Evolutionary conservation across 2,797 vertebrate species (phyloP).

Genomic region (Rhinella marina): DNA sequence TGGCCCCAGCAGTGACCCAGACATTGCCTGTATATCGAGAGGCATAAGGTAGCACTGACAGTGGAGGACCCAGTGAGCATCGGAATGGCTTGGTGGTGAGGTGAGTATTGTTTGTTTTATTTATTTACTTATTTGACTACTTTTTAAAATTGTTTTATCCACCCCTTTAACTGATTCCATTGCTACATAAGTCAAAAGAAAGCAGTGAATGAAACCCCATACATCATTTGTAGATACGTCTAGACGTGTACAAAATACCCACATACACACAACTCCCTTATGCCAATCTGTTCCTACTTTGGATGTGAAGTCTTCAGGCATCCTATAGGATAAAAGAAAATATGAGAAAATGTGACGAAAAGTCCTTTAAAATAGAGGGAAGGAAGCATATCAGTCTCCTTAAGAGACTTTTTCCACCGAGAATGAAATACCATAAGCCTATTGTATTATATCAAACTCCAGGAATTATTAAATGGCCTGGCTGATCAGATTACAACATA

Average conservation of each 20-base stretch:
- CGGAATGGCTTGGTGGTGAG: too few relatives aligned
- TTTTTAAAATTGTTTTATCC: too few relatives aligned
- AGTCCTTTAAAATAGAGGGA: constrained; percentile 37
- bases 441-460: constrained; percentile 57
- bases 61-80: too few relatives aligned
- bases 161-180: not conserved
- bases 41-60: too few relatives aligned
- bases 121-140: too few relatives aligned
- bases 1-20: too few relatives aligned
- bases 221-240: not conserved
- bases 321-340: constrained; percentile 30
- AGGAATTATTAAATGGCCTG: constrained; percentile 48
- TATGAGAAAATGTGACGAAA: constrained; percentile 36
- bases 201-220: not conserved
- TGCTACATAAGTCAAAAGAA: not conserved
- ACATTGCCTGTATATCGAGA: too few relatives aligned
- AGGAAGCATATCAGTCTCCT: constrained; percentile 53
- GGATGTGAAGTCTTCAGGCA: constrained; percentile 1
- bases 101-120: too few relatives aligned
- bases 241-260: constrained; percentile 19
- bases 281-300: constrained; percentile 30
- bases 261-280: not conserved
- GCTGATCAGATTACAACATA: constrained; percentile 56
- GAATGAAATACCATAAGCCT: constrained; percentile 51
- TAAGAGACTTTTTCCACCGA: constrained; percentile 52